Evolutionary conservation across 1,140 invertebrate species (phyloP).

Genomic region (Aphis craccivora): DNA sequence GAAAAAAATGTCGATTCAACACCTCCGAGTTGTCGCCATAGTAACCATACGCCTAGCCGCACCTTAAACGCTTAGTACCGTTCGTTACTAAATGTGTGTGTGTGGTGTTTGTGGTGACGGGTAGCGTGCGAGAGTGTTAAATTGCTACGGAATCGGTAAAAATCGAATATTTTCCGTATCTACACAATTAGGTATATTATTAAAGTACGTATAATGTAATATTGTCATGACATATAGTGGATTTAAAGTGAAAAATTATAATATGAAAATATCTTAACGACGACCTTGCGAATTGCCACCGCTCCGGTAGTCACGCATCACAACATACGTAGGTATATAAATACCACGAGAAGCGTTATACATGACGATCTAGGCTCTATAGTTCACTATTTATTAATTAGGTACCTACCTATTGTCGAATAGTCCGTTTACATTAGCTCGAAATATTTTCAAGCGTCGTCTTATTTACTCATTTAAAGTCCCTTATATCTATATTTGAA

Average conservation of each 20-base stretch:
- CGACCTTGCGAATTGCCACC: not conserved
- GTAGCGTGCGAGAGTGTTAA: not conserved
- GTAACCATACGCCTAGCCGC: not conserved
- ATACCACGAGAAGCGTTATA: no score
- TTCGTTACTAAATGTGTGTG: not conserved
- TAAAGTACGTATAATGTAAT: not conserved
- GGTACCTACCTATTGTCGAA: no score
- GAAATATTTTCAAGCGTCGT: no score
- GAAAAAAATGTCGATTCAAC: constrained; percentile 36
- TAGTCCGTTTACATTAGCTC: no score
- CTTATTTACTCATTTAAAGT: no score
- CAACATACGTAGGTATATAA: not conserved
- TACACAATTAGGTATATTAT: not conserved
- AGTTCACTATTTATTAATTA: no score
- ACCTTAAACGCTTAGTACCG: not conserved
- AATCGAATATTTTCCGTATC: not conserved
- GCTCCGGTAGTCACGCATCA: not conserved
- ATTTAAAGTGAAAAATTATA: not conserved
- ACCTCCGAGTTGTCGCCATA: not conserved
- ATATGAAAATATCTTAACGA: not conserved
- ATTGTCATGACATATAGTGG: constrained; percentile 60
- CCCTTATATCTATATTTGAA: no score
- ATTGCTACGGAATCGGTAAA: not conserved
- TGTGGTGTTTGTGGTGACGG: not conserved
- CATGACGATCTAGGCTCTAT: no score